Percentiles rank a stretch among this genome's conserved stretches.
phyloP scores from a whole-genome alignment of 2,888 invertebrate species.

The Ceriagrion tenellum region DNA sequence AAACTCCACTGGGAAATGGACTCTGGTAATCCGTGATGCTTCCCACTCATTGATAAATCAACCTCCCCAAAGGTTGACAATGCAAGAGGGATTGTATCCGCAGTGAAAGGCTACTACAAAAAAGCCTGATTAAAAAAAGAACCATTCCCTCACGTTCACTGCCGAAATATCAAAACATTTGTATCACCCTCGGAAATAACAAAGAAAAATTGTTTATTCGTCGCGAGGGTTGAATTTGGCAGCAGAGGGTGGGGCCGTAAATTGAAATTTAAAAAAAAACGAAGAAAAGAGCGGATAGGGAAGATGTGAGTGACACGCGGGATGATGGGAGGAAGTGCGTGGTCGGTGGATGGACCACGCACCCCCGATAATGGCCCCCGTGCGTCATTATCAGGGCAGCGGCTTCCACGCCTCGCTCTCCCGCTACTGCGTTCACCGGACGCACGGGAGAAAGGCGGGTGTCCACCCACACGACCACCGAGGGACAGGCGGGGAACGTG shows the following conservation, averaged over 20 bases:
- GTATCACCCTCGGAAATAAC: neutral
- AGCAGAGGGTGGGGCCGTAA: neutral
- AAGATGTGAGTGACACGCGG: neutral
- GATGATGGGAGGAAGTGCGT: neutral
- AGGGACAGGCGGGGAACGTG: no score
- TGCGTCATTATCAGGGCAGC: slow-evolving; percentile 11
- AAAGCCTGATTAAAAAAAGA: neutral
- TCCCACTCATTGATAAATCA: neutral
- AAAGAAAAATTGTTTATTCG: neutral
- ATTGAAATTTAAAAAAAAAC: neutral
- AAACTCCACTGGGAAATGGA: no score
- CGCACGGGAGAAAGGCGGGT: no score
- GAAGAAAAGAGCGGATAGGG: neutral
- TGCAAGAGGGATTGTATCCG: neutral
- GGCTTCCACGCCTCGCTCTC: neutral
- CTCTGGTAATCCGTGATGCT: no score
- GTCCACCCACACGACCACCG: no score
- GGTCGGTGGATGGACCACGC: neutral
- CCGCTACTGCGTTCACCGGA: neutral
- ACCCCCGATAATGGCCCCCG: neutral
- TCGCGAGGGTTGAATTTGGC: neutral
- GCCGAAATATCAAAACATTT: neutral
- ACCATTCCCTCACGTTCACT: no score
- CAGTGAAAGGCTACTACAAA: no score
- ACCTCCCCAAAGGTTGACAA: neutral